These are phyloP conservation scores for Cantharis lateralis DNA, from an alignment of 2,888 invertebrate genomes.

Conservation along the genomic window DNA sequence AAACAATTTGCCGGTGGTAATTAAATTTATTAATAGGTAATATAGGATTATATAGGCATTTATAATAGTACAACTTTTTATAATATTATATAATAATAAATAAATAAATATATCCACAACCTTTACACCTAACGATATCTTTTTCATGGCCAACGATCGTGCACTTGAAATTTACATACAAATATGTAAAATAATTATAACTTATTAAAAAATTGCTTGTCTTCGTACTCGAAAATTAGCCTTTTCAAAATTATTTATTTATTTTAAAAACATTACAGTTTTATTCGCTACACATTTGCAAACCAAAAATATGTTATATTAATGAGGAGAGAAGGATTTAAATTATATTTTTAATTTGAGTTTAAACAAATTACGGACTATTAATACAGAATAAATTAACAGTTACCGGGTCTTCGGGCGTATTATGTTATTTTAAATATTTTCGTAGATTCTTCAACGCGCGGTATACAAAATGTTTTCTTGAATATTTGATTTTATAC, in stretches of 20 bases:
- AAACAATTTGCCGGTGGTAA: not conserved
- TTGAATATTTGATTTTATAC: not conserved
- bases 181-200: not conserved
- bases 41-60: not conserved
- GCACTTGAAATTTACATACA: not conserved
- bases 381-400: not conserved
- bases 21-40: not conserved
- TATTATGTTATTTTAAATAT: not conserved
- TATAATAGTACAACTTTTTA: not conserved
- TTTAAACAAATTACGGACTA: not conserved
- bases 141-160: not conserved
- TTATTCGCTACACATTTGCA: not conserved
- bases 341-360: not conserved
- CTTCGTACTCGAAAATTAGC: not conserved
- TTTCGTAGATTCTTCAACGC: not conserved
- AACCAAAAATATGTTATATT: not conserved
- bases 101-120: not conserved
- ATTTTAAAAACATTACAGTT: not conserved
- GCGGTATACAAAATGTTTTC: not conserved
- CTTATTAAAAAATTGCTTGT: too few species aligned
- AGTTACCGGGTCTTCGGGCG: not conserved
- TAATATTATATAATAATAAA: not conserved
- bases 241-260: not conserved
- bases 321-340: not conserved
- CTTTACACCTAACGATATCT: not conserved